Conservation (phyloP, 2,113 vertebrate genomes). For the Mixornis gularis region DNA sequence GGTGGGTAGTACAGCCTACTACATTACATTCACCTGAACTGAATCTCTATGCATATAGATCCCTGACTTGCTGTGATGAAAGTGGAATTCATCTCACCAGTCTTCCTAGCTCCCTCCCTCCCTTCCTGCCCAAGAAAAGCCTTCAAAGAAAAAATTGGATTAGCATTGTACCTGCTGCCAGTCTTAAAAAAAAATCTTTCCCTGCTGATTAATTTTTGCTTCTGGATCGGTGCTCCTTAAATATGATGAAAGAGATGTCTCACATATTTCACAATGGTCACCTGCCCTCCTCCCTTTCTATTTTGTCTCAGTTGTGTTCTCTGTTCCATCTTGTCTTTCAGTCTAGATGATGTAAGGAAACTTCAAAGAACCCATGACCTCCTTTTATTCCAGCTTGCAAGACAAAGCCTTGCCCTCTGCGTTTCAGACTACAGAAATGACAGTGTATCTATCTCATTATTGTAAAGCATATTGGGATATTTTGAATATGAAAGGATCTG, state of each 20-base stretch:
- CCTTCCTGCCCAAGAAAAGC: neutral
- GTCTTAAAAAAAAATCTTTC: neutral
- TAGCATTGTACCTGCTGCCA: neutral
- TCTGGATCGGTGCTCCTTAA: neutral
- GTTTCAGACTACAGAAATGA: neutral
- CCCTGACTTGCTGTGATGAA: constrained; percentile 7
- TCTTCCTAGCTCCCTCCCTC: neutral
- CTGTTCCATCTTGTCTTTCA: neutral
- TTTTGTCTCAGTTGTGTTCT: constrained; percentile 12
- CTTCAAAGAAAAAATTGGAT: neutral
- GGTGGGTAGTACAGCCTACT: neutral
- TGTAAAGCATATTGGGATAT: constrained; percentile 8
- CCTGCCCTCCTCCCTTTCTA: neutral
- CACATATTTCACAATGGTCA: neutral
- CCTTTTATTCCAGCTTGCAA: neutral
- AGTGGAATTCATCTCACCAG: neutral
- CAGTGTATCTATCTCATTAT: constrained; percentile 13
- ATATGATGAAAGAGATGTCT: neutral
- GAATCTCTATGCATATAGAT: neutral
- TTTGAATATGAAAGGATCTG: constrained; percentile 34
- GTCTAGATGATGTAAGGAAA: neutral
- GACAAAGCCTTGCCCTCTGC: neutral
- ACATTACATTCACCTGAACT: neutral
- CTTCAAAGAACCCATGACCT: constrained; percentile 16
- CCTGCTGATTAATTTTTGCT: neutral